Evolutionary conservation across 2,113 vertebrate species (phyloP).

Genomic region (Oreotragus oreotragus): DNA sequence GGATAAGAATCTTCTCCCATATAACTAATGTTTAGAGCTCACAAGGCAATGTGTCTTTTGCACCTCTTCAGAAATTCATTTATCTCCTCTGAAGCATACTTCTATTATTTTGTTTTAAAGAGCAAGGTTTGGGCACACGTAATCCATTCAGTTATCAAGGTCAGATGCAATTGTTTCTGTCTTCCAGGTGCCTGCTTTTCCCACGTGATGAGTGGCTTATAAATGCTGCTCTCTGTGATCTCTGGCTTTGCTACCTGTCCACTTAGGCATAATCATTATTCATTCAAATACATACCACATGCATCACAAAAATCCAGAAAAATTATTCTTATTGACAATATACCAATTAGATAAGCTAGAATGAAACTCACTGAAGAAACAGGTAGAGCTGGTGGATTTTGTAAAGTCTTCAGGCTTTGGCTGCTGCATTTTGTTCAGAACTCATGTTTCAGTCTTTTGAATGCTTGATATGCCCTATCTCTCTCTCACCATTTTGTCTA

Average conservation of each 20-base stretch:
- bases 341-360: not conserved
- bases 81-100: conserved; percentile 48
- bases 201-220: not conserved
- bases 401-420: not conserved
- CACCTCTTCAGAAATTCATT: conserved; percentile 34
- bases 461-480: not conserved
- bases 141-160: conserved; percentile 49
- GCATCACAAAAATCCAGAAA: not conserved
- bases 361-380: not conserved
- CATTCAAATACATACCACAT: not conserved
- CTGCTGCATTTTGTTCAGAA: not conserved
- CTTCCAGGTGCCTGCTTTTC: not conserved
- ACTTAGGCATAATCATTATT: not conserved
- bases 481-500: not conserved
- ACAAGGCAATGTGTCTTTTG: not conserved
- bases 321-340: not conserved
- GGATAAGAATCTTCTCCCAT: conserved; percentile 21
- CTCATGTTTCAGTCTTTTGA: not conserved
- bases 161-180: conserved; percentile 38
- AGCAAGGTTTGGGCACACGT: conserved; percentile 9
- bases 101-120: conserved; percentile 64
- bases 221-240: not conserved
- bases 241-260: not conserved
- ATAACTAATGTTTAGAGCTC: conserved; percentile 5
- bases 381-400: not conserved